Evolutionary conservation across 2,888 invertebrate genomes (phyloP).

Genomic region (Schizaphis graminum): DNA sequence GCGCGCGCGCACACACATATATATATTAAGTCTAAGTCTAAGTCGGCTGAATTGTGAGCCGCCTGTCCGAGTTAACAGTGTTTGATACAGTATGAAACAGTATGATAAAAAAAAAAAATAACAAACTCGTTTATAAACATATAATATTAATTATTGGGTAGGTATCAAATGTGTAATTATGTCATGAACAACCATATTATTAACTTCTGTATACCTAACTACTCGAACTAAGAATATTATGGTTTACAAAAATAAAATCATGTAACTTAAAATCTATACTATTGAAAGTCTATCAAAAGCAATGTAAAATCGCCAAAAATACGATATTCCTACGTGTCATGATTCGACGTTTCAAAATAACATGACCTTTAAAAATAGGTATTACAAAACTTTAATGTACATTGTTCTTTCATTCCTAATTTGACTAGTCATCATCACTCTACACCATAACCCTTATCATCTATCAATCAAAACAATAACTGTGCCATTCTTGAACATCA

Average conservation of each 20-base stretch:
- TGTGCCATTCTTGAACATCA: background rate
- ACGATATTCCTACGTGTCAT: background rate
- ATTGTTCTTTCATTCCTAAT: background rate
- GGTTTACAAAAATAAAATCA: background rate
- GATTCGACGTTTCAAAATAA: background rate
- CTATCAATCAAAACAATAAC: background rate
- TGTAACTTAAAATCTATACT: background rate
- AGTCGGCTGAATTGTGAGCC: background rate
- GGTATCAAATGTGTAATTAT: background rate
- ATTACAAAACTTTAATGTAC: background rate
- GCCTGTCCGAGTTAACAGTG: background rate
- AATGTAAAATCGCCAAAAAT: background rate
- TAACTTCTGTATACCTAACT: too few species aligned
- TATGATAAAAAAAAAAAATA: background rate
- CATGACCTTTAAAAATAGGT: constrained; percentile 1
- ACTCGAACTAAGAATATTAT: background rate
- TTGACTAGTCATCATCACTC: background rate
- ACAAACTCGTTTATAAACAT: background rate
- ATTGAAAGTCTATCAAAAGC: background rate
- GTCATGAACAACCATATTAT: background rate
- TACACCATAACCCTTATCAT: background rate
- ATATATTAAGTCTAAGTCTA: background rate
- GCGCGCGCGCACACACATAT: too few species aligned
- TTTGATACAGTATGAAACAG: background rate
- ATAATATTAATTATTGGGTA: background rate